Evolutionary conservation across 2,113 vertebrate species (phyloP).

Genomic region (Campylomormyrus tamandua): DNA sequence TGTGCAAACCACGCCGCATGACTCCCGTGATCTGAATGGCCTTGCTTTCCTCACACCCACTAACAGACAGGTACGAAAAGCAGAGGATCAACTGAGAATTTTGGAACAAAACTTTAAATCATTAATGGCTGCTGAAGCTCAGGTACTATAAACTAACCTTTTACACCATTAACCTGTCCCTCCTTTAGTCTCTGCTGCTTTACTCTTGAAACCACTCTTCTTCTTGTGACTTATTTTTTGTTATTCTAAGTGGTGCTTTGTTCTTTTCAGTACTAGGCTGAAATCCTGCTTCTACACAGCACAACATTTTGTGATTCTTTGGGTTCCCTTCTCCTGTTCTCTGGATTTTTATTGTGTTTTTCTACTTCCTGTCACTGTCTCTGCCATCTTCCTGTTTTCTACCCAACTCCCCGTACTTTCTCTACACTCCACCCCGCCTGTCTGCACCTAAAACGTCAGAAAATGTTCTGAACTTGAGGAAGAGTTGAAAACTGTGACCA

Average conservation of each 20-base stretch:
- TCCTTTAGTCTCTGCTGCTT: slow-evolving; percentile 45
- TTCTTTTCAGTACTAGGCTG: not conserved
- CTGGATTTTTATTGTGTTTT: slow-evolving; percentile 44
- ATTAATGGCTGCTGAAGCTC: slow-evolving; percentile 74
- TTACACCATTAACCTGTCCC: slow-evolving; percentile 37
- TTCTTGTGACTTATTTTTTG: slow-evolving; percentile 39
- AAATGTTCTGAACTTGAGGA: slow-evolving; percentile 99
- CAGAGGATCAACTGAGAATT: slow-evolving; percentile 74
- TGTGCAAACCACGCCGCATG: not conserved
- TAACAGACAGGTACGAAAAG: slow-evolving; percentile 78
- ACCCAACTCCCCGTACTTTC: slow-evolving; percentile 23
- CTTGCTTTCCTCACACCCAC: slow-evolving; percentile 73
- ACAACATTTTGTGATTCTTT: not conserved
- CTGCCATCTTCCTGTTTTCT: not conserved
- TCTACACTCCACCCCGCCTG: slow-evolving; percentile 42
- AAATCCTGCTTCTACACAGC: not conserved
- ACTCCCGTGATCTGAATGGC: slow-evolving; percentile 64
- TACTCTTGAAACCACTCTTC: slow-evolving; percentile 44
- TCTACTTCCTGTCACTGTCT: not conserved
- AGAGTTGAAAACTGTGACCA: slow-evolving; percentile 98
- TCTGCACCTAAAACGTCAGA: slow-evolving; percentile 67
- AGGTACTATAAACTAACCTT: slow-evolving; percentile 68
- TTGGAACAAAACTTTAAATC: slow-evolving; percentile 77
- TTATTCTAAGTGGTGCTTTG: slow-evolving; percentile 7
- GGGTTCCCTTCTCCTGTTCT: not conserved